Evolutionary conservation across 2,113 vertebrate genomes (phyloP).

Genomic region (Cardinalis cardinalis): DNA sequence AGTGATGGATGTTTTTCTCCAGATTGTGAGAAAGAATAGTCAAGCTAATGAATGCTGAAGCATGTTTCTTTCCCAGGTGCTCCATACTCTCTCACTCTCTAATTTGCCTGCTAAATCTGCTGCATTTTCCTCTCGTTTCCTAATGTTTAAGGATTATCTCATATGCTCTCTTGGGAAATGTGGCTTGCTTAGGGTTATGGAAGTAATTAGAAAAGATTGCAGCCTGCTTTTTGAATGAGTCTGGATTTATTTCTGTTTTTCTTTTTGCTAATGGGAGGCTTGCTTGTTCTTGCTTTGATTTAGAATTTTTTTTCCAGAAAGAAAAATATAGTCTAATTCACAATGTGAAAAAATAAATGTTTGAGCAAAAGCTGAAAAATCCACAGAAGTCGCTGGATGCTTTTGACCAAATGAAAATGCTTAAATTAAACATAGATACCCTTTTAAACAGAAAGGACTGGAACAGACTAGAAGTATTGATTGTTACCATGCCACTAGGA

Average conservation of each 20-base stretch:
- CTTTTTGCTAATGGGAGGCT: conserved; percentile 35
- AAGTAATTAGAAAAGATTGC: conserved; percentile 49
- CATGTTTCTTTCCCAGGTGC: neutral
- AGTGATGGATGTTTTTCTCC: neutral
- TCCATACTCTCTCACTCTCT: neutral
- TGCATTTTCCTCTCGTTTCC: neutral
- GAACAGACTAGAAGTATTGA: neutral
- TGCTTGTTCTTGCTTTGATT: conserved; percentile 24
- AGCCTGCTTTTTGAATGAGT: conserved; percentile 40
- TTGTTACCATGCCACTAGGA: neutral
- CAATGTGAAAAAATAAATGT: neutral
- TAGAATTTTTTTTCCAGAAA: neutral
- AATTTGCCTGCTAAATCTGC: conserved; percentile 19
- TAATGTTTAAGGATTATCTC: conserved; percentile 49
- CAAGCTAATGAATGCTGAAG: conserved; percentile 15
- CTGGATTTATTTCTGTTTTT: conserved; percentile 45
- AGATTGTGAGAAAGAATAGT: neutral
- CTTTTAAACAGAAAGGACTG: neutral
- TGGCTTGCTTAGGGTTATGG: conserved; percentile 16
- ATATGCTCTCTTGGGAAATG: conserved; percentile 10
- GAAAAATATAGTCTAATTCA: neutral
- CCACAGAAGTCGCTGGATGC: neutral
- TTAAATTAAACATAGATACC: neutral
- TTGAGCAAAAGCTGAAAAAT: neutral
- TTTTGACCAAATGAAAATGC: neutral